Conservation (phyloP, 2,797 vertebrate genomes). For the Tachyglossus aculeatus region DNA sequence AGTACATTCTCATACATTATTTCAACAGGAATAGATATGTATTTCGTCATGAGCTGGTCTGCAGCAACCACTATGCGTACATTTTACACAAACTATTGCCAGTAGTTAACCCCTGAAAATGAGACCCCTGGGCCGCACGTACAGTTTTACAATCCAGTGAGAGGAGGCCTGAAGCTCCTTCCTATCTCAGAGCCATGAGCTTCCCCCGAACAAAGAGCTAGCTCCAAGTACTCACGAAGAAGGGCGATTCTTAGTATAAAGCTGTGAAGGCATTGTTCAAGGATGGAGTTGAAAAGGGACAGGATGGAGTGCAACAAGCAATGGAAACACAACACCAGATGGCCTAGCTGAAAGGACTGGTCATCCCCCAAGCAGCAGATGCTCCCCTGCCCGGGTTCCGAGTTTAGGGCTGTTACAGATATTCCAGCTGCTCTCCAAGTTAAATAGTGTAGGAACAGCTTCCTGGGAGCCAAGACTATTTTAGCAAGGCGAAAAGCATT, state of each 20-base stretch:
- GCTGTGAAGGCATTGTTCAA: fast-evolving
- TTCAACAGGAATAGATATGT: constrained; percentile 62
- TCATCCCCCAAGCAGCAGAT: no score
- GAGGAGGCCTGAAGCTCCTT: constrained; percentile 23
- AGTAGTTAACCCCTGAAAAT: constrained; percentile 18
- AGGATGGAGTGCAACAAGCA: fast-evolving
- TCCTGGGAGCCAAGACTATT: no score
- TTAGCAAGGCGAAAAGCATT: no score
- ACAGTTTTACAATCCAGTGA: constrained; percentile 18
- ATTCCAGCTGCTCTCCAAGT: no score
- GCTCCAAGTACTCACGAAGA: background rate
- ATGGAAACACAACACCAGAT: fast-evolving
- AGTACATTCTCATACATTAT: constrained; percentile 63
- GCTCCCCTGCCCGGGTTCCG: no score
- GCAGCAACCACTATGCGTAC: constrained; percentile 44
- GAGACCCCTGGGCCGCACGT: constrained; percentile 11
- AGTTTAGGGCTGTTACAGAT: no score
- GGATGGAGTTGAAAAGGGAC: constrained; percentile 6
- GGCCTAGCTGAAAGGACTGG: background rate
- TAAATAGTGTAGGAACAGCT: no score
- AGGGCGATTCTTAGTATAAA: background rate
- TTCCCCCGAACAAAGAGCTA: constrained; percentile 33
- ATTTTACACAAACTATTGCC: constrained; percentile 58
- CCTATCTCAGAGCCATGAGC: background rate
- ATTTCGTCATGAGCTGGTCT: constrained; percentile 52